Evolutionary conservation across 2,888 invertebrate species (phyloP), one percentile per base, ranked within the genome.

Genomic region (Anthoptus insignis): DNA sequence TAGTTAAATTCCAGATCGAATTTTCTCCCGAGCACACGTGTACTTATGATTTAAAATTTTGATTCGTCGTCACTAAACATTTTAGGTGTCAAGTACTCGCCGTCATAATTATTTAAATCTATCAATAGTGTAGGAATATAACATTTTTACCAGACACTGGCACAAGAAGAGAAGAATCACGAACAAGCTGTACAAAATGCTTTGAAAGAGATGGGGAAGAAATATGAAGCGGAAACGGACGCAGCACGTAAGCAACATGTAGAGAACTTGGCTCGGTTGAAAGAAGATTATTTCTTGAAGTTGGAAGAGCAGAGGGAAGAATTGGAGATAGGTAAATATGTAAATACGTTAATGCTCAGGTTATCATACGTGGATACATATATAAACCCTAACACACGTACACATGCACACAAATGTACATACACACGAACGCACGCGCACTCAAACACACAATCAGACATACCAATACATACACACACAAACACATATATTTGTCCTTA

Each of bases 241-340:
- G 63, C 75, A 0, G 80, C 82, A 0, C 86, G 84, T 59, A 76
- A 78, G 22, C 88, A 87, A 59, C 93, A 94, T 57, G 74, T 73
- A 3, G 87, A 90, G 8, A 87, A 94, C 56, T 89, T 94, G 77
- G 72, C 77, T 1, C 75, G 77, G 63, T 58, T 96, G 27, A 90
- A 94, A 68, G 84, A 87, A 11, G 87, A 90, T 34, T 84, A 93
- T 58, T 83, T 87, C 5, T 81, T 84, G 1, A 90, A 86, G 65
- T 72, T 95, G 42, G 72, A 83, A 5, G 91, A 94, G 16, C 79
- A 93, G 37, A 92, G 91, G 66, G 82, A 87, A 1, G 91, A 94
- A 59, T 81, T 94, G 77, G 88, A 89, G 64, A 87, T 88, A 47
- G 93, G 91, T 86, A 76, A 78, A 77, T 19, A 42, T 9, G 19